Evolutionary conservation across 2,797 vertebrate species (phyloP), one percentile per base, ranked within the genome.

Genomic region (Acipenser oxyrinchus): DNA sequence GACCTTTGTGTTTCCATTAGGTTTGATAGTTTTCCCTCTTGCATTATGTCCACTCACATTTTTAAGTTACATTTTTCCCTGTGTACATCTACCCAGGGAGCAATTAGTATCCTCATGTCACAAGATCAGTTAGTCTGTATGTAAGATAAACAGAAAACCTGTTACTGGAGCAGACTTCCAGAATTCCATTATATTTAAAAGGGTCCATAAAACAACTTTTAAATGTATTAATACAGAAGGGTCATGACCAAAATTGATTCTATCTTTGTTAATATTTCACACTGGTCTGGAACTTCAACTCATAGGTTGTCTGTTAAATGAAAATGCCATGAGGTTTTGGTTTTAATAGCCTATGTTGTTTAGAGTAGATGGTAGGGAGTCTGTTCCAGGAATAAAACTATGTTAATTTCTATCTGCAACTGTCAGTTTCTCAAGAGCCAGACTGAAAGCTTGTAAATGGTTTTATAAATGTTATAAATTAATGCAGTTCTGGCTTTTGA

Each of bases 1-100:
- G 94, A 95, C 93, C 90, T 94, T 87, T 91, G 90, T 87, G 89
- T 93, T 94, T 95, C 92, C 93, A 94, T 95, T 93, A 93, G 91
- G 89, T 88, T 91, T 86, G 84, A 88, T 86, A 80, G 84, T 84
- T 88, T 86, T 82, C 76, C 78, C 71, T 76, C 79, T 63, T 77
- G 78, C 75, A 60, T 63, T 73, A 76, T 88, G 86, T 87, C 90
- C 72, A 75, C 83, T 81, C 83, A 83, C 88, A 88, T 89, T 87
- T 82, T 84, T 87, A 86, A 78, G 82, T 81, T 86, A 76, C 80
- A 82, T 94, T 88, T 92, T 92, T 88, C 84, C 88, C 80, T 90
- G 89, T 92, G 91, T 92, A 84, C 87, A 81, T 87, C 91, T 88
- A 90, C 86, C 82, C 82, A 81, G 89, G 82, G 81, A 82, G 87